Evolutionary conservation across 2,113 vertebrate genomes (phyloP).

Genomic region (Tympanuchus pallidicinctus): DNA sequence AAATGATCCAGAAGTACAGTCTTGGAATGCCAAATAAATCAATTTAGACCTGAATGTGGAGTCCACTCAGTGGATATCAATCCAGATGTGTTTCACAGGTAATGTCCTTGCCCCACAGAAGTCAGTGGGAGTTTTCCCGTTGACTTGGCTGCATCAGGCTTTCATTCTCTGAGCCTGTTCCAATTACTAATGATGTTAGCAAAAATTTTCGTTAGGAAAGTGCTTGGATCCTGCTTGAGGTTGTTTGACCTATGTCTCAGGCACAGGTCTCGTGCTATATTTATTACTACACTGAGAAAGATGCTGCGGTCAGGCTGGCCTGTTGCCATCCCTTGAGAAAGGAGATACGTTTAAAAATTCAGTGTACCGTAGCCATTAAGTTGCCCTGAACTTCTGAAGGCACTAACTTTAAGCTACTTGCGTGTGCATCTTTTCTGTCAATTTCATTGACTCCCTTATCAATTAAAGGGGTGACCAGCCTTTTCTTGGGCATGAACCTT

Average conservation of each 20-base stretch:
- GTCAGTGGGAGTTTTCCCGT: not conserved
- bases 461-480: not conserved
- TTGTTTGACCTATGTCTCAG: not conserved
- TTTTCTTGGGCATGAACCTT: not conserved
- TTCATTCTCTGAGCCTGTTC: not conserved
- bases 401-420: not conserved
- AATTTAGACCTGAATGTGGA: not conserved
- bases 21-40: conserved; percentile 36
- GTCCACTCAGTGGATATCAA: conserved; percentile 19
- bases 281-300: not conserved
- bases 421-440: not conserved
- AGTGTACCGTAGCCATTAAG: not conserved
- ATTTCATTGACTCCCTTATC: not conserved
- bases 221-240: not conserved
- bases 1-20: conserved; percentile 16
- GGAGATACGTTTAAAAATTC: not conserved
- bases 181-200: not conserved
- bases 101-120: not conserved
- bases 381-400: not conserved
- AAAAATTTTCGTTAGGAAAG: not conserved
- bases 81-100: not conserved
- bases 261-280: not conserved
- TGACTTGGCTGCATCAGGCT: not conserved
- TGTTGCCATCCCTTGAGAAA: not conserved
- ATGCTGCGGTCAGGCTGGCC: not conserved